Evolutionary conservation across 2,888 invertebrate species (phyloP), one percentile per base, ranked within the genome.

Genomic region (Watsonalla cultraria): DNA sequence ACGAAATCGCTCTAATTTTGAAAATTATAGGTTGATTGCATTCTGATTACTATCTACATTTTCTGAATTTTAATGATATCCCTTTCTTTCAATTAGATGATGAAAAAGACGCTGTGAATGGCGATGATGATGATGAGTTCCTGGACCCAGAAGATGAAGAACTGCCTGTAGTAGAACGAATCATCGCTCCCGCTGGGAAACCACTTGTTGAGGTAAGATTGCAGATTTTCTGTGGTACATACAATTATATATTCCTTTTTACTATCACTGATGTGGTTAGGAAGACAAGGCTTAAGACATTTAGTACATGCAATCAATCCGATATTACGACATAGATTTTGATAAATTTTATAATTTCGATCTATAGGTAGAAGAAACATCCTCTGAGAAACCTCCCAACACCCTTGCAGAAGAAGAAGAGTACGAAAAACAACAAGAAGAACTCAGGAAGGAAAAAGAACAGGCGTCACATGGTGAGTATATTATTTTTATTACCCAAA

Each of bases 191-290:
- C 0, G 70, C 82, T 6, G 86, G 87, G 46, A 83, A 83, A 70
- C 91, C 90, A 47, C 90, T 91, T 61, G 78, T 82, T 56, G 92
- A 92, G 86, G 92, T 92, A 74, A 51, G n/a, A 37, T 47, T 13
- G 34, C 11, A 42, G 11, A 42, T 8, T 2, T 42, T 9, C 11
- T 42, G 5, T 1, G 1, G 5, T 11, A 5, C 5, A 5, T 11
- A 8, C 42, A 37, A 37, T 37, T 37, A 37, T 37, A 24, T 24
- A 24, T 24, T 24, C 24, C 24, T 24, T 24, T 24, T 24, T 24
- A 24, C 24, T 24, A 24, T 24, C 24, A 24, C 24, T 2, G 4
- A 24, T 24, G 1, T 24, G 1, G 24, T 24, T 24, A 4, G 24
- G 24, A 24, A 24, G 24, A 24, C 24, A 24, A 24, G 24, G 24